Base-by-base conservation (phyloP, 2,797 vertebrate genomes). In the Erpetoichthys calabaricus region DNA sequence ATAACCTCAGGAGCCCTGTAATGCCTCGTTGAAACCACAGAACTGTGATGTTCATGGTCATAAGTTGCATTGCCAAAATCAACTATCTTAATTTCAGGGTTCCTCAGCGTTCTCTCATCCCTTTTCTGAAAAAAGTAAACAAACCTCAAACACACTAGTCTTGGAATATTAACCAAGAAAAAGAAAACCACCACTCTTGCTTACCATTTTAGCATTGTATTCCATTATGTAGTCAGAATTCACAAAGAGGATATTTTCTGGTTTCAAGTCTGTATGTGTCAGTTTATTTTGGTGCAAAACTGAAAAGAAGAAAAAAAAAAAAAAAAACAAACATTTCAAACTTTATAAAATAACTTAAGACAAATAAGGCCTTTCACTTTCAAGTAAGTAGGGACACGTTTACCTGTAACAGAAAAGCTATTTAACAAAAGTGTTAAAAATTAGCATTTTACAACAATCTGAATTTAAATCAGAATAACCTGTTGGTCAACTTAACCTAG, bases 1-100 rank as follows among this genome's bases (percentile, higher is more conserved):
- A 98, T 94, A 62, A 98, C 95, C 70, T 98, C 95, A n/a, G 95
- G 95, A 57, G 94, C 92, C 63, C 95, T 86, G 47, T 98, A 98
- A 67, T 98, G 95, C n/a, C 95, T 85, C 1, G 95, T 98, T 9
- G 95, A 98, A 50, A 98, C 94, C 56, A 97, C 83, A 8, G 94
- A 94, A 0, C 91, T 98, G 65, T 98, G 95, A 75, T 98, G 91
- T 44, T 98, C 95, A 3, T 97, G 89, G 51, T 98, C 93, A 7
- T 91, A 97, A 0, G 94, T 98, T 42, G 95, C 94, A 53, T 94
- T 98, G 64, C 95, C 95, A 72, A 98, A 97, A 73, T 98, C 95
- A 51, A 97, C 94, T 1, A 98, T 84, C 72, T 94, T 97, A 53
- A 98, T 87, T 64, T 94, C 87, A n/a, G 93, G 80, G 59, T 88